Evolutionary conservation across 2,113 vertebrate genomes (phyloP), one percentile per base, ranked within the genome.

Genomic region (Callocephalon fimbriatum): DNA sequence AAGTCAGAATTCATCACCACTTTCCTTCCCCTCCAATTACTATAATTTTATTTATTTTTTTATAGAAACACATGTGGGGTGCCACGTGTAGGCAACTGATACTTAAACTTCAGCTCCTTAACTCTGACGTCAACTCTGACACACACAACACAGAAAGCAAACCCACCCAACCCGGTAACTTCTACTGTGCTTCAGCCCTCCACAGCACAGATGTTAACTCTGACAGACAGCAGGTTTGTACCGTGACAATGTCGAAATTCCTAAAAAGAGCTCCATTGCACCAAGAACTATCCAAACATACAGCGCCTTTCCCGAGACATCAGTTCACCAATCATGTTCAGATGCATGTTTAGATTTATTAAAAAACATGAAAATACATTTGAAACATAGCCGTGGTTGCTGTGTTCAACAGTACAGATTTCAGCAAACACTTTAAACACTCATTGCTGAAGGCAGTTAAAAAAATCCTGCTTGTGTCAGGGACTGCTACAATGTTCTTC

Each of bases 391-490:
- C 27, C 51, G 71, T 2, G 0, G n/a, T 23, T 77, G n/a, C 72
- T 92, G 95, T 81, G 92, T 67, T 95, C 56, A 95, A 89, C 26
- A 93, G 26, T 23, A 67, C 19, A 54, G 56, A 56, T 74, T 89
- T 63, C 77, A 63, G 73, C 67, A 44, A 88, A 90, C 42, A 45
- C 29, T 71, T 84, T 2, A 42, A 63, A 81, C 27, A 51, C 2
- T 32, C 56, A 29, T 3, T 50, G 47, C 47, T 66, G 29, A 91
- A 45, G n/a, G 51, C 11, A 63, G 76, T 47, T 48, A 0, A 14
- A 73, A 42, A 50, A 53, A 6, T 62, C 22, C 79, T 77, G 37
- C 40, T 90, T 76, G 40, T 79, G n/a, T 16, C 78, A 88, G 35
- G 59, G 58, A 68, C n/a, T 51, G 50, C 35, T 48, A 62, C 15